Conservation (phyloP, 2,113 vertebrate genomes). For the Rana temporaria region DNA sequence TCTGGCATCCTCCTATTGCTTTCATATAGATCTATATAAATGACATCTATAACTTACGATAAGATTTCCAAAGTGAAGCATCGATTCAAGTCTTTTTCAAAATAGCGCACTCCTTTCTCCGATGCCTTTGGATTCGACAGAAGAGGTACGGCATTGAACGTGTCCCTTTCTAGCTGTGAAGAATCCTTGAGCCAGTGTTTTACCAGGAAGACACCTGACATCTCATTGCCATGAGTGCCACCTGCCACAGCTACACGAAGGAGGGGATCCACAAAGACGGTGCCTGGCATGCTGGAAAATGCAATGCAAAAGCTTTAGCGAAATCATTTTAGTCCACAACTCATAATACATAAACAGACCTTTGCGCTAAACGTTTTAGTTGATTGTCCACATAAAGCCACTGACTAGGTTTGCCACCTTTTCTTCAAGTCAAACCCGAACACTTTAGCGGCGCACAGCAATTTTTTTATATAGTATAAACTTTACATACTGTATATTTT, state of each 20-base stretch:
- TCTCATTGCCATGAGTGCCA: conserved; percentile 85
- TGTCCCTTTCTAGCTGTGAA: conserved; percentile 56
- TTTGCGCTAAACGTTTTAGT: no score
- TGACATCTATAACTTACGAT: conserved; percentile 48
- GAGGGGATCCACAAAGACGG: conserved; percentile 61
- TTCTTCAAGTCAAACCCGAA: no score
- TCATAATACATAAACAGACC: no score
- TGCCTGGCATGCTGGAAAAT: conserved; percentile 3
- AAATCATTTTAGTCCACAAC: no score
- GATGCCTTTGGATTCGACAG: conserved; percentile 61
- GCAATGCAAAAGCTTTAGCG: no score
- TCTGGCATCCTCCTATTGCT: no score
- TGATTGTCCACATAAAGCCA: no score
- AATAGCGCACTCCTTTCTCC: conserved; percentile 26
- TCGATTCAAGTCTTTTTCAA: conserved; percentile 60
- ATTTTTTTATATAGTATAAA: no score
- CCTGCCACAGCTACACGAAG: conserved; percentile 73
- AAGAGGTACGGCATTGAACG: conserved; percentile 56
- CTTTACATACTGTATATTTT: no score
- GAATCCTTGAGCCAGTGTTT: conserved; percentile 66
- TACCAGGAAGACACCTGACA: conserved; percentile 75
- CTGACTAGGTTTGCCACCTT: no score
- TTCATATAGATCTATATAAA: no score
- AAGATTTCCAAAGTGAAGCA: conserved; percentile 58
- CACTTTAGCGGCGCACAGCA: no score